Evolutionary conservation across 1,140 invertebrate species (phyloP).

Genomic region (Anastatus disparis): DNA sequence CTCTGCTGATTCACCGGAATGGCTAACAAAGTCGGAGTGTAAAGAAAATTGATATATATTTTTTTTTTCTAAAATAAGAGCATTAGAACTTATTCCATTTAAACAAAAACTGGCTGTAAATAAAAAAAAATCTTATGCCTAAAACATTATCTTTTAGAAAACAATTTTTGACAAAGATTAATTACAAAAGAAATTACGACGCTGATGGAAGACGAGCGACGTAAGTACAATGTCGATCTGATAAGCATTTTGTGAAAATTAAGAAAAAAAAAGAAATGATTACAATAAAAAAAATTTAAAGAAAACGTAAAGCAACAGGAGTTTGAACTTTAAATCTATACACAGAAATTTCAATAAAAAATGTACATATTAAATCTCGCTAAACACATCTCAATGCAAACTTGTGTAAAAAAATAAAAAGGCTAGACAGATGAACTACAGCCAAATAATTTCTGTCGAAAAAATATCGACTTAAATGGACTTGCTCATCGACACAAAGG

Average conservation of each 20-base stretch:
- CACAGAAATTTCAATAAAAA: conserved; percentile 35
- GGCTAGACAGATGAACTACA: conserved; percentile 27
- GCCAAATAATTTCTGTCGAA: conserved; percentile 8
- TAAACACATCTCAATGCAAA: conserved; percentile 29
- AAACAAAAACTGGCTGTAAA: conserved; percentile 11
- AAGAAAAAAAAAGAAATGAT: conserved; percentile 8
- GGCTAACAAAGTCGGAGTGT: conserved; percentile 33
- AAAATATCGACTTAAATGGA: neutral
- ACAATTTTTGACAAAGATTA: neutral
- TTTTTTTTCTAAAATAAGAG: conserved; percentile 31
- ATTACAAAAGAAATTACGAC: conserved; percentile 23
- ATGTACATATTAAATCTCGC: conserved; percentile 36
- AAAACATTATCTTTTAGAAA: conserved; percentile 9
- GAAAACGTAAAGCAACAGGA: conserved; percentile 25
- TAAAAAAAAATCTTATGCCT: neutral
- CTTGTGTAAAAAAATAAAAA: conserved; percentile 36
- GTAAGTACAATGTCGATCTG: conserved; percentile 35
- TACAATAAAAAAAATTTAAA: conserved; percentile 28
- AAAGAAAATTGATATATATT: conserved; percentile 38
- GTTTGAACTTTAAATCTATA: conserved; percentile 33
- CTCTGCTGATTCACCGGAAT: conserved; percentile 37
- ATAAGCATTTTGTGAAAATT: conserved; percentile 17
- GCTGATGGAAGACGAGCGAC: conserved; percentile 38
- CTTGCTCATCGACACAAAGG: conserved; percentile 16
- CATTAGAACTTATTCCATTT: conserved; percentile 10